phyloP scores from a whole-genome alignment of 2,797 vertebrate species.

The Spea hammondii region DNA sequence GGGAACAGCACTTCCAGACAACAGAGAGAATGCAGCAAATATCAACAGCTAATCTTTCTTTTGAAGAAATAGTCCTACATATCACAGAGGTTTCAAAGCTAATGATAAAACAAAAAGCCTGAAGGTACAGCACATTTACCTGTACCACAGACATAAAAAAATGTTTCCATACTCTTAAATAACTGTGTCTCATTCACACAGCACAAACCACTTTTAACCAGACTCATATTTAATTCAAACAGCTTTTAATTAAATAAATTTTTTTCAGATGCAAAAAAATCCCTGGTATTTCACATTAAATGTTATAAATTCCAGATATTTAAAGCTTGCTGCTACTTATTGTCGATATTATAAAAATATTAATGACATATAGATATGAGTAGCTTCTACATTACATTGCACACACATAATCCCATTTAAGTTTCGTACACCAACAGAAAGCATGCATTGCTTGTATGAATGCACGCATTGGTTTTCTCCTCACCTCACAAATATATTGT shows the following conservation, averaged over 20 bases:
- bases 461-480: too few relatives aligned
- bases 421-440: too few relatives aligned
- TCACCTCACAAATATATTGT: too few relatives aligned
- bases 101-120: slow-evolving; percentile 60
- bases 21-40: slow-evolving; percentile 58
- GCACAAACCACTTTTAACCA: slow-evolving; percentile 47
- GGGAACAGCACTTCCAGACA: slow-evolving; percentile 54
- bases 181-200: slow-evolving; percentile 50
- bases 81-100: slow-evolving; percentile 60
- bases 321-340: too few relatives aligned
- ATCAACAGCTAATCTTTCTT: slow-evolving; percentile 66
- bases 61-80: slow-evolving; percentile 60
- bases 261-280: too few relatives aligned
- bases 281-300: too few relatives aligned
- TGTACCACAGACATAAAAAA: slow-evolving; percentile 55
- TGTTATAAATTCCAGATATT: too few relatives aligned
- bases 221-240: slow-evolving; percentile 19
- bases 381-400: too few relatives aligned
- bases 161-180: slow-evolving; percentile 44
- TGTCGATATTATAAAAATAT: too few relatives aligned
- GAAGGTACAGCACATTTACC: slow-evolving; percentile 57
- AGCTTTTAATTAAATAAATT: not conserved
- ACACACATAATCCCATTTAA: too few relatives aligned
- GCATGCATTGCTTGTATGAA: too few relatives aligned
- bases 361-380: too few relatives aligned